Evolutionary conservation across 2,113 vertebrate species (phyloP).

Genomic region (Fukomys damarensis): DNA sequence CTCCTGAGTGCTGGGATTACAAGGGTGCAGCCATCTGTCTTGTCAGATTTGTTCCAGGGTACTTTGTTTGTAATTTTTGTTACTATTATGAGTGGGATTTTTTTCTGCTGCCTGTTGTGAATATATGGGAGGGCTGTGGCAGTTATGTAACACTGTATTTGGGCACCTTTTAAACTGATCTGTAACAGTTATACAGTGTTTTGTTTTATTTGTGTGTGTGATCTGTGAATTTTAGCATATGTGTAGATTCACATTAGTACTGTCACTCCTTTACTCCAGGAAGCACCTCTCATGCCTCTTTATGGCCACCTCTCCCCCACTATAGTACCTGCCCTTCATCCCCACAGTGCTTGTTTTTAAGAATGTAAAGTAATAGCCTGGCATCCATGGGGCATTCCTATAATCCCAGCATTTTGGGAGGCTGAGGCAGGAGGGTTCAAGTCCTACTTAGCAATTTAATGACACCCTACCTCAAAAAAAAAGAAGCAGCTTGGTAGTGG

Average conservation of each 20-base stretch:
- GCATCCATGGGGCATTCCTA: no score
- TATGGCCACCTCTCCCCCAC: not conserved
- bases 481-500: no score
- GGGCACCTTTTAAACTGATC: not conserved
- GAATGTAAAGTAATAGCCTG: not conserved
- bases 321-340: not conserved
- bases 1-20: no score
- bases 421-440: no score
- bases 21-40: no score
- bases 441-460: no score
- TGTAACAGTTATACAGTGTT: no score
- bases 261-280: not conserved
- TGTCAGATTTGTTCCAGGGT: not conserved
- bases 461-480: no score
- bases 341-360: not conserved
- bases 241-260: not conserved
- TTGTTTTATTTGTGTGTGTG: not conserved
- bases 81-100: not conserved
- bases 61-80: not conserved
- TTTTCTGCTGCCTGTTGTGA: not conserved
- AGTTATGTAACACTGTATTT: not conserved
- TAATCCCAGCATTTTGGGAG: no score
- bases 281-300: not conserved
- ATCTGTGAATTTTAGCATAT: not conserved
- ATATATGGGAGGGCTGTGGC: no score